A percentile compares a stretch with the other conserved stretches of the same genome.
Evolutionary conservation across 2,113 vertebrate species (phyloP).

Genomic region (Mola mola): DNA sequence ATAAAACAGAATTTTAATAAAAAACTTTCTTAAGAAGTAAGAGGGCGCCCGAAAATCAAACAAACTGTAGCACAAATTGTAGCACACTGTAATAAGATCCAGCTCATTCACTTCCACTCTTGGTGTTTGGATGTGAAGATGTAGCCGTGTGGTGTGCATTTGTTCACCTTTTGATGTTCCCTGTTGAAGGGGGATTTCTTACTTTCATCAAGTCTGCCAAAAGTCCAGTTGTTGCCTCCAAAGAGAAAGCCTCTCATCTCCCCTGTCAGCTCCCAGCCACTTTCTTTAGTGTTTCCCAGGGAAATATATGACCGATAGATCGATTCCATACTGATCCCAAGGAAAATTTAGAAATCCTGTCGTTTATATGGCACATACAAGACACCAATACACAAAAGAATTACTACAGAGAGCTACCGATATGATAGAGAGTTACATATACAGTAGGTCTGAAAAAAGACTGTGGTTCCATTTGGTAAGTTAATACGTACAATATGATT

Average conservation of each 20-base stretch:
- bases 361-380: background rate
- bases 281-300: background rate
- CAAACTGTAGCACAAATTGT: too few species aligned
- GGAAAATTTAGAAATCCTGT: background rate
- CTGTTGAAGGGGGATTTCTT: background rate
- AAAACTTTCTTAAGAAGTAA: too few species aligned
- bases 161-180: conserved; percentile 13
- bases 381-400: background rate
- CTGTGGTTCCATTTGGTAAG: too few species aligned
- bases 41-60: too few species aligned
- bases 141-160: too few species aligned
- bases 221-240: background rate
- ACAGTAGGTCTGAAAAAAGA: too few species aligned
- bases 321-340: background rate
- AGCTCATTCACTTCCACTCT: too few species aligned
- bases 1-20: too few species aligned
- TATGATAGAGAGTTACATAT: too few species aligned
- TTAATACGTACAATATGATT: background rate
- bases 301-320: too few species aligned
- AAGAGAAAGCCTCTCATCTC: background rate
- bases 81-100: too few species aligned
- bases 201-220: background rate
- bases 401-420: background rate
- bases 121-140: too few species aligned
- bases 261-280: background rate